These are phyloP conservation scores for Chascanopsetta lugubris DNA, from an alignment of 2,113 vertebrate species.

Conservation along the genomic window DNA sequence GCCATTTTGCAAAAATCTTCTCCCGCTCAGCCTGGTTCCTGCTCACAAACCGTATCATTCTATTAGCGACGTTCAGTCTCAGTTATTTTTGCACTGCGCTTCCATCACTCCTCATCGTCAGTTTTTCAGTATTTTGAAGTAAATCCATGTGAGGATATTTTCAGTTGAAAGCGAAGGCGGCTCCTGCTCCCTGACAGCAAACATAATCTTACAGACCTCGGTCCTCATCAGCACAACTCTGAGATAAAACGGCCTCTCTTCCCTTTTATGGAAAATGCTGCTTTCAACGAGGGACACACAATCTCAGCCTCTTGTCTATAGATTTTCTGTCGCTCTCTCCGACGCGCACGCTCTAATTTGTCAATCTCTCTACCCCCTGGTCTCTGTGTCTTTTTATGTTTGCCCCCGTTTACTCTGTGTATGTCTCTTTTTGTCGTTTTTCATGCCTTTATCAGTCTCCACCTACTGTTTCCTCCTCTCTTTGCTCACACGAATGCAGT, in stretches of 20 bases:
- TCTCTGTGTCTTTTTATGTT: conserved; percentile 34
- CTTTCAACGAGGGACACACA: conserved; percentile 56
- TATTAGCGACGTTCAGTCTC: neutral
- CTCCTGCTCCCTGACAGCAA: conserved; percentile 37
- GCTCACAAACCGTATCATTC: conserved; percentile 1
- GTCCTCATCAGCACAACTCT: conserved; percentile 41
- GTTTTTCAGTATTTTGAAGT: conserved; percentile 36
- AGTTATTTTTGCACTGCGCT: conserved; percentile 13
- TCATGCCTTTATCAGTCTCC: conserved; percentile 32
- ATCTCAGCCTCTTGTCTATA: conserved; percentile 46
- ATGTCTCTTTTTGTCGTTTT: conserved; percentile 37
- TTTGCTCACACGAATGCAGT: conserved; percentile 29
- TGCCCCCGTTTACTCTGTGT: conserved; percentile 15
- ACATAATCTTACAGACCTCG: conserved; percentile 44
- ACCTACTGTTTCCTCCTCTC: neutral
- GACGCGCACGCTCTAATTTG: conserved; percentile 56
- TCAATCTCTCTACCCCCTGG: conserved; percentile 37
- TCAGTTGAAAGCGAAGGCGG: conserved; percentile 36
- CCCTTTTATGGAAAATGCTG: conserved; percentile 54
- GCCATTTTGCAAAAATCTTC: neutral
- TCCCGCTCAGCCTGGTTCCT: conserved; percentile 1
- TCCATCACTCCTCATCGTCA: conserved; percentile 7
- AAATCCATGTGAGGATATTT: conserved; percentile 39
- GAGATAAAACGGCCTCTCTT: conserved; percentile 56
- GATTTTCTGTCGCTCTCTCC: conserved; percentile 62